phyloP scores from a whole-genome alignment of 2,113 vertebrate species.

The Poeciliopsis retropinna region DNA sequence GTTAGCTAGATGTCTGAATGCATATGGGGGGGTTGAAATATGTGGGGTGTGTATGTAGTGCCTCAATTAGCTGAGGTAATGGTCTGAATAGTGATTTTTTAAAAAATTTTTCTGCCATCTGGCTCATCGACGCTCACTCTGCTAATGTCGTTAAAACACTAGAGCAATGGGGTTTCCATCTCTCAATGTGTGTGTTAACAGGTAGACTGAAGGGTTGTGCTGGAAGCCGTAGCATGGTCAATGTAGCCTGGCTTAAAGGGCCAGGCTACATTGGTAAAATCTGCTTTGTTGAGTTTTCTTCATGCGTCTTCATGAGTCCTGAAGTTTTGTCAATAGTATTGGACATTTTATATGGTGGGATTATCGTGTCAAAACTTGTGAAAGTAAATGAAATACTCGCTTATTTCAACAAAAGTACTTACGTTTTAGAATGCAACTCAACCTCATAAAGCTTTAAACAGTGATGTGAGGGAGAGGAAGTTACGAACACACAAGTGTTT shows the following conservation, averaged over 20 bases:
- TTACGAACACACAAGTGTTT: too few relatives aligned
- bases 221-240: background rate
- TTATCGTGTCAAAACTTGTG: too few relatives aligned
- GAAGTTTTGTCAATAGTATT: too few relatives aligned
- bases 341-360: too few relatives aligned
- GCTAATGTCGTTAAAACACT: slow-evolving; percentile 43
- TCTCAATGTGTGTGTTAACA: slow-evolving; percentile 8
- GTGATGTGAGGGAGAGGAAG: too few relatives aligned
- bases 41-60: slow-evolving; percentile 35
- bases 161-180: slow-evolving; percentile 29
- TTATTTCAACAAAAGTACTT: too few relatives aligned
- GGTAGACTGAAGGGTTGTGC: background rate
- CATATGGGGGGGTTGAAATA: background rate
- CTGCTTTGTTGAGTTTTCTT: too few relatives aligned
- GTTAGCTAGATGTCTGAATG: slow-evolving; percentile 31
- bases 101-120: slow-evolving; percentile 71
- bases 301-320: too few relatives aligned
- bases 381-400: too few relatives aligned
- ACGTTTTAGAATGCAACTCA: too few relatives aligned
- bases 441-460: too few relatives aligned
- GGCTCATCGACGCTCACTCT: slow-evolving; percentile 64
- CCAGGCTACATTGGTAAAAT: background rate
- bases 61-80: slow-evolving; percentile 80
- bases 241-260: background rate
- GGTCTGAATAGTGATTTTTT: slow-evolving; percentile 80